Conservation (phyloP, 2,888 invertebrate species). For the Sialis lutaria region DNA sequence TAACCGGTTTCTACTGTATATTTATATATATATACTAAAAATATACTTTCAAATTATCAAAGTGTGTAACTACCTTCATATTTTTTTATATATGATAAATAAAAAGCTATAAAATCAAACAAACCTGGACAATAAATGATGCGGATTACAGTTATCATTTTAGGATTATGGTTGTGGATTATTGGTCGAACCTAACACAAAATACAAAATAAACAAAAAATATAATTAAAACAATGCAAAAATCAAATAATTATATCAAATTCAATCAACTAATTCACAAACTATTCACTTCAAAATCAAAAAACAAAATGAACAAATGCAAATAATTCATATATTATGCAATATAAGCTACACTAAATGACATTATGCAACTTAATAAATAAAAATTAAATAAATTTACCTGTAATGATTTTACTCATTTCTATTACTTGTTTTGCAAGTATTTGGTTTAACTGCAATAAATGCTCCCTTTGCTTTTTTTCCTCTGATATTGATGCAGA, state of each 20-base stretch:
- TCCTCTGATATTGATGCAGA: constrained; percentile 40
- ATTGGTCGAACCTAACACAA: background rate
- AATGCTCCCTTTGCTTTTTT: constrained; percentile 73
- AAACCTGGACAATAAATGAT: constrained; percentile 3
- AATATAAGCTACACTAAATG: constrained; percentile 9
- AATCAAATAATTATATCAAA: constrained; percentile 11
- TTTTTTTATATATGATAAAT: too few relatives aligned
- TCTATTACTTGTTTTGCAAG: constrained; percentile 87
- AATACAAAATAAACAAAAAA: background rate
- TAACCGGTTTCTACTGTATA: too few relatives aligned
- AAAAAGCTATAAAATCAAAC: constrained; percentile 5
- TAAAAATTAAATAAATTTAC: constrained; percentile 33
- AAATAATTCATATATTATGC: too few relatives aligned
- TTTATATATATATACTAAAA: background rate
- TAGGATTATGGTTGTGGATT: background rate
- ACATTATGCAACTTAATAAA: constrained; percentile 9
- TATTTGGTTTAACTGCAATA: constrained; percentile 80
- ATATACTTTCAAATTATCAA: background rate
- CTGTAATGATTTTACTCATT: constrained; percentile 89
- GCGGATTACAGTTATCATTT: background rate
- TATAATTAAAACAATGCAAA: constrained; percentile 9
- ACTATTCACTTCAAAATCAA: too few relatives aligned
- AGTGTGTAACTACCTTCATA: background rate
- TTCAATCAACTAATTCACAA: constrained; percentile 10
- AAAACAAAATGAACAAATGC: too few relatives aligned